Percentiles rank a stretch among this genome's conserved stretches.
phyloP scores from a whole-genome alignment of 2,888 invertebrate species.

The Liodrosophila aerea region DNA sequence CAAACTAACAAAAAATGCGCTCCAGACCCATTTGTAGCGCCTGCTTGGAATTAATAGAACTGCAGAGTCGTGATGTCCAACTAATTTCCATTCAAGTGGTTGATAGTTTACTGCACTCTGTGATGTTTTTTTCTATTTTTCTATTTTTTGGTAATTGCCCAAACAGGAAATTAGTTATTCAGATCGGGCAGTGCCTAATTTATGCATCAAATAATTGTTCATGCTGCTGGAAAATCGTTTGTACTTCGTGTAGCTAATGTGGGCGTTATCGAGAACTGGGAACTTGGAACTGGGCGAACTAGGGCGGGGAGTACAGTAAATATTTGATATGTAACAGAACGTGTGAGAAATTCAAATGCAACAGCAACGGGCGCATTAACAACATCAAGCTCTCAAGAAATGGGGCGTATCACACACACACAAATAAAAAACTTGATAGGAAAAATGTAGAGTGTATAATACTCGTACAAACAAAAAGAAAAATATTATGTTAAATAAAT shows the following conservation, averaged over 20 bases:
- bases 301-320: conserved; percentile 9
- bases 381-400: conserved; percentile 25
- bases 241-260: conserved; percentile 57
- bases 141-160: conserved; percentile 65
- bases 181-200: conserved; percentile 56
- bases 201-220: conserved; percentile 69
- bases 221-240: conserved; percentile 68
- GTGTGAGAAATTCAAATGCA: conserved; percentile 68
- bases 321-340: conserved; percentile 59
- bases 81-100: conserved; percentile 34
- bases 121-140: conserved; percentile 1
- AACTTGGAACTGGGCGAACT: conserved; percentile 5
- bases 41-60: conserved; percentile 47
- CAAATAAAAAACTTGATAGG: conserved; percentile 35
- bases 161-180: conserved; percentile 73
- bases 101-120: conserved; percentile 16
- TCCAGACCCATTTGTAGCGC: conserved; percentile 54
- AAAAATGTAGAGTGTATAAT: conserved; percentile 35
- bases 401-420: conserved; percentile 23
- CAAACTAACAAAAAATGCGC: conserved; percentile 8
- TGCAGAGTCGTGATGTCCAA: conserved; percentile 18
- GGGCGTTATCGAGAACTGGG: conserved; percentile 63
- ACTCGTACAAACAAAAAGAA: not conserved
- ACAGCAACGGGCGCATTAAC: not conserved
- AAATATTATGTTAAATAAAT: conserved; percentile 4